Evolutionary conservation across 1,140 invertebrate genomes (phyloP).

Genomic region (Sweltsa coloradensis): DNA sequence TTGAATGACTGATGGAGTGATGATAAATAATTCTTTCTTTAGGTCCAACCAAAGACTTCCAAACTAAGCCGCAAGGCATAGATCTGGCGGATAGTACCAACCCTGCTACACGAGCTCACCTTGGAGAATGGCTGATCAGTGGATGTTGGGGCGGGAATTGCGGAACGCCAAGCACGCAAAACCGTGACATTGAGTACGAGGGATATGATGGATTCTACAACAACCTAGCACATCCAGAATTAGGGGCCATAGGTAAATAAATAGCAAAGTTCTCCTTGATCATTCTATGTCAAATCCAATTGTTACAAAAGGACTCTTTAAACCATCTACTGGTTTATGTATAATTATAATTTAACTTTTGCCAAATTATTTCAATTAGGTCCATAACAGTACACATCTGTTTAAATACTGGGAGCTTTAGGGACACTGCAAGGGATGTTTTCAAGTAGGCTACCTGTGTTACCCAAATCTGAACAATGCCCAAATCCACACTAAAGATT

Average conservation of each 20-base stretch:
- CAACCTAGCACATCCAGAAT: conserved; percentile 41
- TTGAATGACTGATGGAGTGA: no score
- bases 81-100: background rate
- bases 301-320: background rate
- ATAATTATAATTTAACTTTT: no score
- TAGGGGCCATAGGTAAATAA: conserved; percentile 41
- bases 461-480: no score
- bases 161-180: background rate
- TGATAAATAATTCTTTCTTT: no score
- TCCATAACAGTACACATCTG: no score
- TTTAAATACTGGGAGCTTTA: no score
- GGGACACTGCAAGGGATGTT: no score
- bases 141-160: background rate
- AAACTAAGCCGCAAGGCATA: background rate
- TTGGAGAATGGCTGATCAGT: background rate
- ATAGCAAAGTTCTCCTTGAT: background rate
- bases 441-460: no score
- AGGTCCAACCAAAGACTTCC: background rate
- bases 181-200: conserved; percentile 28
- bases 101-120: background rate
- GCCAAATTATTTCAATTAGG: no score
- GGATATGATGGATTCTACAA: conserved; percentile 54
- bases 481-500: no score
- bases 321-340: no score
- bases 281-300: background rate